These are phyloP conservation scores for Chrysemys picta DNA, from an alignment of 2,113 vertebrate genomes.

Conservation along the genomic window DNA sequence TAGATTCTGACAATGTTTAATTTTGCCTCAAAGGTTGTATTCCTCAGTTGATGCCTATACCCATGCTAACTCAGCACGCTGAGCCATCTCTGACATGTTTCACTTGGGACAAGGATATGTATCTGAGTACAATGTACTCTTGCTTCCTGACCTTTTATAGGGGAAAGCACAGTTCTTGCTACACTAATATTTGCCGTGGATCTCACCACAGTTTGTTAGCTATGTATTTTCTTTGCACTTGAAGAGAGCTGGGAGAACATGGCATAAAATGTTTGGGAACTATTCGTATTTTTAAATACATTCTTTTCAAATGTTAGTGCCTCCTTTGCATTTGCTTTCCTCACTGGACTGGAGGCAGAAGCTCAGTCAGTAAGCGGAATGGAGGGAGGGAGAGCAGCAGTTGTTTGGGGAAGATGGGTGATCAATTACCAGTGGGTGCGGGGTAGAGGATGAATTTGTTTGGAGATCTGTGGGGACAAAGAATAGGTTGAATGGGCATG, in stretches of 20 bases:
- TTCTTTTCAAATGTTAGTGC: background rate
- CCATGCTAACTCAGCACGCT: background rate
- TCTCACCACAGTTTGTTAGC: accelerated
- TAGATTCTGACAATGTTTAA: background rate
- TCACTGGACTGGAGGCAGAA: background rate
- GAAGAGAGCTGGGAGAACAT: background rate
- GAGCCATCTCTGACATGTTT: background rate
- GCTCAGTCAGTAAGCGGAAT: background rate
- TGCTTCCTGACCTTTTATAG: background rate
- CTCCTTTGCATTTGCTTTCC: background rate
- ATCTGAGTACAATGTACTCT: background rate
- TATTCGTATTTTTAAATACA: background rate
- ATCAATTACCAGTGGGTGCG: background rate
- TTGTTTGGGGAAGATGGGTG: background rate
- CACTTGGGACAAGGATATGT: background rate
- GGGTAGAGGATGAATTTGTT: background rate
- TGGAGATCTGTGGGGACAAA: background rate
- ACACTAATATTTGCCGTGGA: accelerated
- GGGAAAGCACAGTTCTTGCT: background rate
- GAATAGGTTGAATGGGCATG: background rate
- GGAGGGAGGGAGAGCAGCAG: background rate
- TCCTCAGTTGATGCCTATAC: background rate
- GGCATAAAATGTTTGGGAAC: background rate
- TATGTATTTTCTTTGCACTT: background rate
- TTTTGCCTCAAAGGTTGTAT: background rate